These are phyloP conservation scores for Polyploca ridens DNA, from an alignment of 2,888 invertebrate genomes.

Conservation along the genomic window DNA sequence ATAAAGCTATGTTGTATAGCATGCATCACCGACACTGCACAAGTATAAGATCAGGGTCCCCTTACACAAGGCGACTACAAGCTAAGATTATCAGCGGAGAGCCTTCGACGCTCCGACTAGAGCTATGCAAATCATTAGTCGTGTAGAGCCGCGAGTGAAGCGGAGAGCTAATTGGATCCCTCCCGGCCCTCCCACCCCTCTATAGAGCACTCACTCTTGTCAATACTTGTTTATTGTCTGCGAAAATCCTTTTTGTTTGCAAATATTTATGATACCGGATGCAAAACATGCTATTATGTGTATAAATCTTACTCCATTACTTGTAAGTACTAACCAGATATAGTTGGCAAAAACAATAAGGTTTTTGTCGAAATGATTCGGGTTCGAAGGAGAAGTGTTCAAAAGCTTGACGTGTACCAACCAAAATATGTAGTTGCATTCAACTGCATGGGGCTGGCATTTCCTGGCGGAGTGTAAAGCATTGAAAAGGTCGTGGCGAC, in stretches of 20 bases:
- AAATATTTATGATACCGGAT: constrained; percentile 20
- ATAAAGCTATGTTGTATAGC: neutral
- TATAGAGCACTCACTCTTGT: constrained; percentile 21
- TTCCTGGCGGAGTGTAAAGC: constrained; percentile 29
- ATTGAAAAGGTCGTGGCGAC: constrained; percentile 40
- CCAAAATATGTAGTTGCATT: constrained; percentile 25
- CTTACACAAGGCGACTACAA: constrained; percentile 5
- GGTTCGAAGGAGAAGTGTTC: constrained; percentile 30
- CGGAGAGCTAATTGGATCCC: constrained; percentile 38
- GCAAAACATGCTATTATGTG: neutral
- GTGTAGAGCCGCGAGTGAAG: constrained; percentile 33
- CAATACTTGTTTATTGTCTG: constrained; percentile 25
- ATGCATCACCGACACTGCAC: neutral
- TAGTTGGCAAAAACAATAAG: neutral
- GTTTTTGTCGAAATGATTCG: constrained; percentile 13
- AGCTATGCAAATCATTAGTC: constrained; percentile 55
- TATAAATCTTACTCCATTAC: neutral
- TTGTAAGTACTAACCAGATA: neutral
- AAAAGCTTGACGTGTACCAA: constrained; percentile 30
- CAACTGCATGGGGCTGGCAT: constrained; percentile 41
- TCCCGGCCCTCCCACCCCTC: constrained; percentile 22
- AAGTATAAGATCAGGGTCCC: constrained; percentile 6
- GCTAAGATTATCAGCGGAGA: constrained; percentile 3
- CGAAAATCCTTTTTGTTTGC: constrained; percentile 19
- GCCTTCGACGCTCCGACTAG: constrained; percentile 24